Base-by-base conservation (phyloP, 2,888 invertebrate genomes). In the Nineta flava region DNA sequence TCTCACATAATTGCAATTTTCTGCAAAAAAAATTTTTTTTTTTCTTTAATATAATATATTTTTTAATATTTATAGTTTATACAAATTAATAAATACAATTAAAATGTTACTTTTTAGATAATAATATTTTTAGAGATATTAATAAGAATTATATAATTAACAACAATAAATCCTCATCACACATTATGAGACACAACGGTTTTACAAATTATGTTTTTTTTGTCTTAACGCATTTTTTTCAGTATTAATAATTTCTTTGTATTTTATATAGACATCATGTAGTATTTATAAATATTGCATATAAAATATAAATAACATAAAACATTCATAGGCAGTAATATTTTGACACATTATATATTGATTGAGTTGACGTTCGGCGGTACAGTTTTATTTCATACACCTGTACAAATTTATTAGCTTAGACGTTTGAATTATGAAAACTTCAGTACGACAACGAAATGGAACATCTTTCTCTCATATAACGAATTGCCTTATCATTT, bases 71-170 rank as follows among this genome's bases (percentile, higher is more conserved):
- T 42, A 42, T 42, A 42, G 42, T 49, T 49, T 49, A 45, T 49
- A 49, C 49, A 49, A 49, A 49, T 49, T 49, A 49, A 49, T 49
- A 49, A 49, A 49, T 49, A 49, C 49, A 49, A 49, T 49, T 48
- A 48, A 48, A 49, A 45, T 49, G 49, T 49, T 49, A 49, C 26
- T 34, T 49, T 47, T 49, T 45, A 49, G 44, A 49, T 48, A 42
- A 26, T 26, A 26, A 26, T 26, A 26, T 26, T 42, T 26, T 48
- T 26, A 15, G 19, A 38, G 38, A 44, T 44, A 44, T 44, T 44
- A 44, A 44, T 44, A 44, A 44, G 44, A 48, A 40, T 49, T 34
- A 42, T 48, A 48, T 21, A 41, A 48, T 41, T 35, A 49, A 49
- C 49, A 49, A 49, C 49, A 49, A 49, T 26, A 26, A 26, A 26